Evolutionary conservation across 2,888 invertebrate species (phyloP).

Genomic region (Drosophila demipolita): DNA sequence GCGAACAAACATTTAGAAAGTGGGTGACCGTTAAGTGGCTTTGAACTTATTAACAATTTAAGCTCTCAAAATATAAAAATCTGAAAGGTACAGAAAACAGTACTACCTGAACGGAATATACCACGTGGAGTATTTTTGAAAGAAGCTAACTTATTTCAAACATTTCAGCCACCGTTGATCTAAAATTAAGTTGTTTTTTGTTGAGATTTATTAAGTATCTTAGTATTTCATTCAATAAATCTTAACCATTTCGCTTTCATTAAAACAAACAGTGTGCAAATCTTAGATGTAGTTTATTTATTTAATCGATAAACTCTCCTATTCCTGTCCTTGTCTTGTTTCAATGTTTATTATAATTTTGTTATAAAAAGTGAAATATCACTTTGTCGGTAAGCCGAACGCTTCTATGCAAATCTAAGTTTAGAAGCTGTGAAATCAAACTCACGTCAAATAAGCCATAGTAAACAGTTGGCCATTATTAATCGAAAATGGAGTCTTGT

Average conservation of each 20-base stretch:
- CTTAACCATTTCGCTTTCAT: not conserved
- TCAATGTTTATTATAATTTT: not conserved
- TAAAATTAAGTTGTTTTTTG: not conserved
- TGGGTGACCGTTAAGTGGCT: not conserved
- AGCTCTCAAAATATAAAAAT: not conserved
- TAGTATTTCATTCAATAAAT: not conserved
- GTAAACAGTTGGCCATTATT: not conserved
- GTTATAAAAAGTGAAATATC: not conserved
- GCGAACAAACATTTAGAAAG: not conserved
- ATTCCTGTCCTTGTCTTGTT: not conserved
- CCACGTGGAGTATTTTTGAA: not conserved
- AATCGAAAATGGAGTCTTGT: not conserved
- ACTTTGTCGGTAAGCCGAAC: not conserved
- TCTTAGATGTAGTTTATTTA: not conserved
- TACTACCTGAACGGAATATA: not conserved
- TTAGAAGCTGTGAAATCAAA: not conserved
- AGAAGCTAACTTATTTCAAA: not conserved
- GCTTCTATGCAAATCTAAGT: not conserved
- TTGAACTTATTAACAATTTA: not conserved
- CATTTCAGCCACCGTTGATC: not conserved
- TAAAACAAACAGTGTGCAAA: not conserved
- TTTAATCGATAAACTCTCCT: not conserved
- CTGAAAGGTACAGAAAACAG: not conserved
- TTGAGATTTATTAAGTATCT: not conserved
- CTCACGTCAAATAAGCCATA: not conserved